Conservation (phyloP, 2,888 invertebrate genomes). For the Cataglyphis cursor region DNA sequence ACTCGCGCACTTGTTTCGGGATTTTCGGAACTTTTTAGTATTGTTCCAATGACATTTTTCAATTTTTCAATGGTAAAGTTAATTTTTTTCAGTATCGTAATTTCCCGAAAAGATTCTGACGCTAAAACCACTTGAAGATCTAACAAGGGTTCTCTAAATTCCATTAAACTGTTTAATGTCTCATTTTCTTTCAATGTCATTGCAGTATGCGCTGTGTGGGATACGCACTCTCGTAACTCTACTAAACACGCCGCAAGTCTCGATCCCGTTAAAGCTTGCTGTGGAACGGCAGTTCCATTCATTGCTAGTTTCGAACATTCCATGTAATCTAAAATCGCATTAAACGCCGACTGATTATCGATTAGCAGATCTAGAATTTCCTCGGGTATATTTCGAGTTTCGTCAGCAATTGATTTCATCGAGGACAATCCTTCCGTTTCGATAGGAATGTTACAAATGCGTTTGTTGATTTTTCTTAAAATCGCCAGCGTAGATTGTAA, state of each 20-base stretch:
- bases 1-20: conserved; percentile 68
- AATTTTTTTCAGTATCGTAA: conserved; percentile 88
- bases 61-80: conserved; percentile 89
- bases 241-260: conserved; percentile 77
- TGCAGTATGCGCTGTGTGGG: conserved; percentile 80
- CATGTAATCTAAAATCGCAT: conserved; percentile 77
- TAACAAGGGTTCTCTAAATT: conserved; percentile 80
- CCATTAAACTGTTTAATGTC: conserved; percentile 78
- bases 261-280: conserved; percentile 59
- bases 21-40: conserved; percentile 89
- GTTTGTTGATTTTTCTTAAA: conserved; percentile 49
- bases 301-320: conserved; percentile 75
- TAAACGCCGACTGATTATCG: conserved; percentile 81
- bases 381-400: conserved; percentile 77
- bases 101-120: conserved; percentile 85
- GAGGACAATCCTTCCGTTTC: conserved; percentile 45
- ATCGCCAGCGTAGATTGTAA: conserved; percentile 49
- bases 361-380: conserved; percentile 82
- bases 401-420: conserved; percentile 55
- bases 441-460: conserved; percentile 32
- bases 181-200: conserved; percentile 80
- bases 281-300: conserved; percentile 61
- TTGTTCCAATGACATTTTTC: conserved; percentile 90
- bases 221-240: conserved; percentile 81
- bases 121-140: conserved; percentile 78